Percentiles rank a stretch among this genome's conserved stretches.
These are phyloP conservation scores for Gulo gulo DNA, from an alignment of 2,113 vertebrate species.

Conservation along the genomic window DNA sequence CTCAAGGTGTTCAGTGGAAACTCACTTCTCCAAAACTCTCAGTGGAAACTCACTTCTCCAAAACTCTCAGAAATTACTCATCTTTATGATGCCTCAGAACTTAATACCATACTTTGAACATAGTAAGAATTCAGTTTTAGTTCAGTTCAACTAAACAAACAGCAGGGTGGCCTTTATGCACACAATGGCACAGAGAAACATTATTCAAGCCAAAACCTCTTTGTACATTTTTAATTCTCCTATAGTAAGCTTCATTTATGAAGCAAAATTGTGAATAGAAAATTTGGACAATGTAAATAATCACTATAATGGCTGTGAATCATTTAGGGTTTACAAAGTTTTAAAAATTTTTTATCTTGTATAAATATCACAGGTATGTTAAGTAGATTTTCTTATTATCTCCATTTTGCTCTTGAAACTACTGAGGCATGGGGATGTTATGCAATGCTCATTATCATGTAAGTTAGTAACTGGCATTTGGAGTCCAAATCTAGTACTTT, in stretches of 20 bases:
- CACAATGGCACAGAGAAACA: background rate
- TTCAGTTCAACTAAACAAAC: background rate
- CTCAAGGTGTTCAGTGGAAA: background rate
- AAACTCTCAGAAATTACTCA: background rate
- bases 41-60: background rate
- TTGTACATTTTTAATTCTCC: background rate
- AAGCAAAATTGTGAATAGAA: background rate
- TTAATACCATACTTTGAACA: background rate
- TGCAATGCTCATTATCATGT: background rate
- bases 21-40: too few relatives aligned
- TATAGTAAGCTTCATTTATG: background rate
- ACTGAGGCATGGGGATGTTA: background rate
- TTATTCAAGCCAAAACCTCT: background rate
- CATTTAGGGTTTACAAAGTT: background rate
- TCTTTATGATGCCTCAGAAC: background rate
- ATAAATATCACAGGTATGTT: background rate
- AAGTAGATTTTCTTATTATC: background rate
- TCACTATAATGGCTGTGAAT: background rate
- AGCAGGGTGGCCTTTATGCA: background rate
- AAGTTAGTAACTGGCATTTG: background rate
- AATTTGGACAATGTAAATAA: background rate
- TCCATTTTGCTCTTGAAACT: background rate
- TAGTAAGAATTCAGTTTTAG: background rate
- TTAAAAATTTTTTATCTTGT: background rate
- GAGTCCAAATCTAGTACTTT: background rate